Percentiles rank a stretch among this genome's conserved stretches.
Conservation (phyloP, 2,113 vertebrate species). For the Phrynosoma platyrhinos region DNA sequence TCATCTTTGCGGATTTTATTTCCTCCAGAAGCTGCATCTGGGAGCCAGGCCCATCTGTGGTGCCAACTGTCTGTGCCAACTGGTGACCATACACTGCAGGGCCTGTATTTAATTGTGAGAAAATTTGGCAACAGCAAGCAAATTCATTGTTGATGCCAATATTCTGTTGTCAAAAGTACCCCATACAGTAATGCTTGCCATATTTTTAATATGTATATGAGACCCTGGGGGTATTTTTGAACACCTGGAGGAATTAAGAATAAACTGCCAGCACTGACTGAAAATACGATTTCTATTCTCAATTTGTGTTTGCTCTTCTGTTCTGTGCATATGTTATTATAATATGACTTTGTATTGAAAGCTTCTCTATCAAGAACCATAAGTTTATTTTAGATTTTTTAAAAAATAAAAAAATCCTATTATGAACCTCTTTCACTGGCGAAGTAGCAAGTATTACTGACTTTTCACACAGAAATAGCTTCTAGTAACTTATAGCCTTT, state of each 20-base stretch:
- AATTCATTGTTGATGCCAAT: constrained; percentile 29
- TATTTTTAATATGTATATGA: not conserved
- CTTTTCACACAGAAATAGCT: not conserved
- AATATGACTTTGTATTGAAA: not conserved
- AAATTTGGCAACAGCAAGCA: constrained; percentile 10
- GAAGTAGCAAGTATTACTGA: not conserved
- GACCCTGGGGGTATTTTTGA: constrained; percentile 41
- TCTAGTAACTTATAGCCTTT: not conserved
- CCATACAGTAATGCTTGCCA: not conserved
- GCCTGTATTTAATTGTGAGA: constrained; percentile 32
- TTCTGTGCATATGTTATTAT: constrained; percentile 3
- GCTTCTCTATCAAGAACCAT: constrained; percentile 1
- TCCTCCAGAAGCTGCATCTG: constrained; percentile 56
- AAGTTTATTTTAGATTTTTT: constrained; percentile 5
- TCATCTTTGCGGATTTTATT: not conserved
- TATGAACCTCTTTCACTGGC: not conserved
- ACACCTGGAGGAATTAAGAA: not conserved
- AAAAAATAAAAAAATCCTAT: not conserved
- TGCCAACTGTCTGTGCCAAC: constrained; percentile 43
- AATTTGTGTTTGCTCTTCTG: constrained; percentile 34
- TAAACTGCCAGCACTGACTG: constrained; percentile 43
- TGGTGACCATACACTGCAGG: constrained; percentile 35
- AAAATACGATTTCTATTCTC: not conserved
- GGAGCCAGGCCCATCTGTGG: constrained; percentile 42
- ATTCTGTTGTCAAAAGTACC: constrained; percentile 8